Base-by-base conservation (phyloP, 2,797 vertebrate genomes). In the Buphagus erythrorhynchus region DNA sequence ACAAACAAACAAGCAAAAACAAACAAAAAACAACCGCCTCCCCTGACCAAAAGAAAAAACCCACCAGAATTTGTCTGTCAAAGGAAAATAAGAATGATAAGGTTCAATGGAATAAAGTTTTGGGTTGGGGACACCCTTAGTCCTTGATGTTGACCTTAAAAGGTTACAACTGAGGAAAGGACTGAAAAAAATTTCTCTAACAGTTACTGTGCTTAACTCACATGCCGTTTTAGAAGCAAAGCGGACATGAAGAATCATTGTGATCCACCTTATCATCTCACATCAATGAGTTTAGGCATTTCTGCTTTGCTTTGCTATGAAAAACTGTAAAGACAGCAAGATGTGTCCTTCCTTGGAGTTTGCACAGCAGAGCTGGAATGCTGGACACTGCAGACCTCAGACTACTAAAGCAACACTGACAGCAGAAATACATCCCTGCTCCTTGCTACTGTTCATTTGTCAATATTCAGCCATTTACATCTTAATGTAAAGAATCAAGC, bases 261-360 rank as follows among this genome's bases (percentile, higher is more conserved):
- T 68, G 43, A 84, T 51, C n/a, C 22, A 81, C 46, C 9, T 88
- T 72, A 86, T 72, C 22, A 63, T 74, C 52, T 94, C 31, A 25
- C 52, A 65, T 55, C 43, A 91, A 33, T 55, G 55, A 73, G 15
- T 63, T 80, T 49, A 68, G 38, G 35, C n/a, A 51, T 78, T 90
- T 94, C 86, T 93, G 42, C 36, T 92, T 90, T 85, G 42, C 38
- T 92, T 82, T 93, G 58, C 58, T 76, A 8, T 80, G 52, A 80
- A 84, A 74, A 93, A 18, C 38, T 68, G 35, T 65, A 26, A 90
- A 75, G 38, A 38, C 55, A 66, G 19, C 26, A 81, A 74, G 61
- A 49, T 52, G 16, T 65, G 24, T 59, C 40, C 62, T 86, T 83
- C 28, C 38, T 45, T 29, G 9, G 62, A 68, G 38, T 84, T 75